Conservation (phyloP, 1,140 invertebrate species). For the Microplitis mediator region DNA sequence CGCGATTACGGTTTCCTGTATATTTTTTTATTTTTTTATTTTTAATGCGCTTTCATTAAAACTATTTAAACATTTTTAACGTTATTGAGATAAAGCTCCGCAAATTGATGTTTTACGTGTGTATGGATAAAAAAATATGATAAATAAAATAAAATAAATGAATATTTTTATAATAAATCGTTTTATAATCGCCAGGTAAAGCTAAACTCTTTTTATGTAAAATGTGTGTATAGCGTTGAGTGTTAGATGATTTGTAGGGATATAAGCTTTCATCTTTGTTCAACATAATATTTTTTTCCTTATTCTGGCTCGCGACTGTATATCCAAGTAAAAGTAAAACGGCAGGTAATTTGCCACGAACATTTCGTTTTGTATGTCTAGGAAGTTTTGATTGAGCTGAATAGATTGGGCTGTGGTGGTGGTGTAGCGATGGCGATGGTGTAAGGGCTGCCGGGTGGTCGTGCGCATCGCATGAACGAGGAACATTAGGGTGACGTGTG, state of each 20-base stretch:
- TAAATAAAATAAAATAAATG: not conserved
- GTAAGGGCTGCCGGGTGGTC: not conserved
- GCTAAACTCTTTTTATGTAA: too few relatives aligned
- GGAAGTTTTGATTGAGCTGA: constrained; percentile 52
- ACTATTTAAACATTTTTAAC: not conserved
- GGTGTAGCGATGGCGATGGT: not conserved
- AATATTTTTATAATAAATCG: constrained; percentile 2
- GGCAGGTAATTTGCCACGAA: constrained; percentile 18
- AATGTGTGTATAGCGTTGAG: too few relatives aligned
- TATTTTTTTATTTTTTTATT: not conserved
- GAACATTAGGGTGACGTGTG: constrained; percentile 35
- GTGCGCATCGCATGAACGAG: constrained; percentile 34
- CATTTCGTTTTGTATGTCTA: constrained; percentile 45
- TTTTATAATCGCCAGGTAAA: not conserved
- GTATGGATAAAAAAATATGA: not conserved
- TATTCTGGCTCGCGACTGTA: not conserved
- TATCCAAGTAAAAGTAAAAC: not conserved
- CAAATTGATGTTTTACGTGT: constrained; percentile 7
- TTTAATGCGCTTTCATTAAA: not conserved
- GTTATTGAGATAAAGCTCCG: not conserved
- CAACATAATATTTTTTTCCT: not conserved
- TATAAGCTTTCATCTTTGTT: not conserved
- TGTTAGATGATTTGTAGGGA: not conserved
- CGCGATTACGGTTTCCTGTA: not conserved
- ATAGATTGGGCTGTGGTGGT: constrained; percentile 21